Evolutionary conservation across 2,888 invertebrate genomes (phyloP).

Genomic region (Smittia sp.): DNA sequence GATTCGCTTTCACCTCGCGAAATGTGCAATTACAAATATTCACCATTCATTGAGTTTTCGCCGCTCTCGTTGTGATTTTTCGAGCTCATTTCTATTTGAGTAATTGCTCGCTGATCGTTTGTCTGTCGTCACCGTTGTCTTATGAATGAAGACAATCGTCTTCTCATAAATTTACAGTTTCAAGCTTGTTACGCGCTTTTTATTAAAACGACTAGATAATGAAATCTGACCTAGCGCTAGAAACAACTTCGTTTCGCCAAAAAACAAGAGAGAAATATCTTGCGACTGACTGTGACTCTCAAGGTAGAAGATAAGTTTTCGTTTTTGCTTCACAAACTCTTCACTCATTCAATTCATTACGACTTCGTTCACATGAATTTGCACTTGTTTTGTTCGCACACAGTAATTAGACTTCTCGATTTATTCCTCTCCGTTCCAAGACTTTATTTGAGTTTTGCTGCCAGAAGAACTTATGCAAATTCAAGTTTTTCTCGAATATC

Average conservation of each 20-base stretch:
- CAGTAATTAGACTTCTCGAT: too few species aligned
- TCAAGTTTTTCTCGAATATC: too few species aligned
- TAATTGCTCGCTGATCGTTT: too few species aligned
- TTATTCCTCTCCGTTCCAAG: constrained; percentile 20
- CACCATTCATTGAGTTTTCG: constrained; percentile 40
- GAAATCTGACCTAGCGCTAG: too few species aligned
- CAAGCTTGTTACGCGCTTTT: too few species aligned
- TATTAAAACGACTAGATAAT: too few species aligned
- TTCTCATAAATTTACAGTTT: too few species aligned
- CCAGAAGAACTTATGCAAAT: constrained; percentile 28
- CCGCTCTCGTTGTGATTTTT: constrained; percentile 27
- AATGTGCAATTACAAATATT: not conserved
- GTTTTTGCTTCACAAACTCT: not conserved
- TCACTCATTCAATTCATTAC: constrained; percentile 17
- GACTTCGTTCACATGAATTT: constrained; percentile 36
- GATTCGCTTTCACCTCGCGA: too few species aligned
- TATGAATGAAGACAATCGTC: too few species aligned
- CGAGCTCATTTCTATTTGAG: constrained; percentile 31
- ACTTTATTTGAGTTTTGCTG: not conserved
- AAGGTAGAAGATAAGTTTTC: not conserved
- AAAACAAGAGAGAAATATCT: not conserved
- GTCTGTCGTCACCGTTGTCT: too few species aligned
- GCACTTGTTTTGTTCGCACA: constrained; percentile 37
- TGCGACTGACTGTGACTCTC: not conserved
- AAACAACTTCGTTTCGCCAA: too few species aligned